Evolutionary conservation across 2,888 invertebrate genomes (phyloP), one percentile per base, ranked within the genome.

Genomic region (Ferdinandea cuprea): DNA sequence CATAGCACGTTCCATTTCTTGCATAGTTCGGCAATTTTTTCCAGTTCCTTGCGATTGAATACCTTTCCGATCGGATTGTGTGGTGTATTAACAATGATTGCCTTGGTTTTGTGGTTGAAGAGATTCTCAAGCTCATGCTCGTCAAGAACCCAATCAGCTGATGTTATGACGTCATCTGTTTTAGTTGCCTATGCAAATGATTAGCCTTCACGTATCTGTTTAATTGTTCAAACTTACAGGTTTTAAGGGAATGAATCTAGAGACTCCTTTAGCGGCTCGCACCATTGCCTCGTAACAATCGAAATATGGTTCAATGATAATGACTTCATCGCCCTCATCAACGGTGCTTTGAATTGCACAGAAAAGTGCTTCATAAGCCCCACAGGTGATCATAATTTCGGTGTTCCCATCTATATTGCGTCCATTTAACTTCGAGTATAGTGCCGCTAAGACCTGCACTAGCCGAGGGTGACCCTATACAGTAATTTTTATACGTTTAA

Each of bases 221-320:
- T 6, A 19, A n/a, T 17, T 1, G n/a, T n/a, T 8, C 5, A 30
- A 17, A 79, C 92, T 93, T 91, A 96, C 96, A 76, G 96, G 95
- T 90, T 95, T 93, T 21, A 99, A 92, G 0, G 99, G 95, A 85
- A 99, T 96, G 89, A 96, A 99, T 83, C 93, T 95, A 0, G 98
- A 95, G 13, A 93, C 92, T 0, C 98, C 99, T 0, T 97, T 97
- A 1, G 98, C 97, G 87, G 94, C 94, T 86, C 92, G 93, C 11
- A 98, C 96, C 96, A 99, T 98, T 1, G 98, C 97, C 86, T 96
- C 97, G 88, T 99, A 99, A 89, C 99, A 99, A 91, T 99, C 99
- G 89, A 98, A 99, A 91, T 95, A 99, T 0, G 99, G 99, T 90
- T 99, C 99, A 85, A 99, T 98, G 21, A 99, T 96, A 78, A 99